These are phyloP conservation scores for Philopotamus ludificatus DNA, from an alignment of 1,140 invertebrate genomes.

Conservation along the genomic window DNA sequence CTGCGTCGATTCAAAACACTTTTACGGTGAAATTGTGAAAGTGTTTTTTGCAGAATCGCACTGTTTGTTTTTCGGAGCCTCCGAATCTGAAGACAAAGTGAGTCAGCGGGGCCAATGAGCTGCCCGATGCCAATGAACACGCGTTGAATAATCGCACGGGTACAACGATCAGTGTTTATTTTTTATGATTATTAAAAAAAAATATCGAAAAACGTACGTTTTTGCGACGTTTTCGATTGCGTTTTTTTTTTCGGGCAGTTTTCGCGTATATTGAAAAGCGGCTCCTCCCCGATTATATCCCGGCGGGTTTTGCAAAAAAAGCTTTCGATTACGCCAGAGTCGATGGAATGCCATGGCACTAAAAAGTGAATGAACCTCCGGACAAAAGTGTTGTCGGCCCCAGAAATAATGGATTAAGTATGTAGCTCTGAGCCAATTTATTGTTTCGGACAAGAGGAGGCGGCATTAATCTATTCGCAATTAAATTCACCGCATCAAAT, in stretches of 20 bases:
- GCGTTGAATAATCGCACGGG: not conserved
- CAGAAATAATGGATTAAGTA: not conserved
- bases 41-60: slow-evolving; percentile 5
- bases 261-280: not conserved
- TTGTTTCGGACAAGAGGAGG: slow-evolving; percentile 5
- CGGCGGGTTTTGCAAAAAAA: slow-evolving; percentile 30
- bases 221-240: not conserved
- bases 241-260: not conserved
- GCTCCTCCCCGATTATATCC: not conserved
- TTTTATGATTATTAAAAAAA: too few species aligned
- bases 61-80: slow-evolving; percentile 22
- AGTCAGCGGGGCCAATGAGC: slow-evolving; percentile 1
- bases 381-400: slow-evolving; percentile 29
- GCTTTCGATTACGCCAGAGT: slow-evolving; percentile 34
- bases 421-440: slow-evolving; percentile 9
- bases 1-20: slow-evolving; percentile 17
- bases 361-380: slow-evolving; percentile 35
- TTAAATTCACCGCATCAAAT: slow-evolving; percentile 17
- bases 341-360: slow-evolving; percentile 29
- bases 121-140: not conserved
- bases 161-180: not conserved
- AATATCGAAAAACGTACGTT: too few species aligned
- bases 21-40: slow-evolving; percentile 30
- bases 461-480: not conserved
- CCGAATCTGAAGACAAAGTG: not conserved